Evolutionary conservation across 1,140 invertebrate species (phyloP), one percentile per base, ranked within the genome.

Genomic region (Platorchestia sp.): DNA sequence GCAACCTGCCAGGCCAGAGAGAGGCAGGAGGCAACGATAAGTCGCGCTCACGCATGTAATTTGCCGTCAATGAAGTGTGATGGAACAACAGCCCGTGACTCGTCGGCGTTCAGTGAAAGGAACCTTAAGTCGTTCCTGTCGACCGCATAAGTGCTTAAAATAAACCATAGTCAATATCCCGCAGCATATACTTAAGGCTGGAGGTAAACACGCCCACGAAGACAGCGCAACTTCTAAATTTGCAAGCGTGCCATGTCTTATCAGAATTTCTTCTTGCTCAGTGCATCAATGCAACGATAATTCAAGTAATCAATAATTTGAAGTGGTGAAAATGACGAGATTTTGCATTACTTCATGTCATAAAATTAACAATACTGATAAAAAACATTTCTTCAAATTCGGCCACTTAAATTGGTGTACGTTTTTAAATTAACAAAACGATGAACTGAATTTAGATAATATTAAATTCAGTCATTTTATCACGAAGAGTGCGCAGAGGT

Each of bases 1-100:
- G 14, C 59, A 75, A 36, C 59, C 10, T 22, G 59, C 10, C 14
- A 10, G 59, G 59, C 14, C 3, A 3, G 27, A 3, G 10, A 14
- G 59, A 42, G 87, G 27, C 87, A 41, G 43, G 5, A 10, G 87
- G n/a, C 10, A 27, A 10, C 87, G 41, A 89, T 89, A 41, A 89
- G n/a, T 89, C 43, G 36, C 43, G 41, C 43, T 44, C 87, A 89
- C 87, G 59, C 87, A 5, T 41, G 87, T 89, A 89, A 89, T 89
- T 89, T 89, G 87, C 87, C 41, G 87, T 27, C 87, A 42, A 89
- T 89, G 87, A 89, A 89, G 87, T 89, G 87, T 89, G 87, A 89
- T 89, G 87, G 87, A 89, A 89, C 10, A 42, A 44, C 43, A 89
- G 87, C 43, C 86, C 87, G 87, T 89, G 87, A 89, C 87, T 89